phyloP scores from a whole-genome alignment of 2,888 invertebrate species.

The Polyommatus iphigenia region DNA sequence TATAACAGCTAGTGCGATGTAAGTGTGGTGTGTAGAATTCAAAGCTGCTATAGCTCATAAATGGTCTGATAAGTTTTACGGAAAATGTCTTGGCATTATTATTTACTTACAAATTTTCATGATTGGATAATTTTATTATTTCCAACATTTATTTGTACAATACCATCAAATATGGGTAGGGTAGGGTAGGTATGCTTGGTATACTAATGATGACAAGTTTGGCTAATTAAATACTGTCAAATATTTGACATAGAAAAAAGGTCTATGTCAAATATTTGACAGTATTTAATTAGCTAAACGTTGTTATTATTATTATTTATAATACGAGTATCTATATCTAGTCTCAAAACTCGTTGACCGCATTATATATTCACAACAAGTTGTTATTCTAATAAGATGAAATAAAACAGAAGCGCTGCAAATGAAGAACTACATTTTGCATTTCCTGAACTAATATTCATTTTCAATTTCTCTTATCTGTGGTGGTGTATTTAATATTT shows the following conservation, averaged over 20 bases:
- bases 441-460: constrained; percentile 11
- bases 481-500: not conserved
- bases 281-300: not conserved
- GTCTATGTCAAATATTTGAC: not conserved
- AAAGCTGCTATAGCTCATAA: not conserved
- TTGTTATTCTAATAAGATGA: constrained; percentile 30
- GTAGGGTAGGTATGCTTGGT: no score
- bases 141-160: not conserved
- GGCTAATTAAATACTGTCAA: no score
- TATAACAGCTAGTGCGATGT: not conserved
- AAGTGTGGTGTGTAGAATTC: not conserved
- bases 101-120: not conserved
- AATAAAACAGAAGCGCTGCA: constrained; percentile 26
- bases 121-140: not conserved
- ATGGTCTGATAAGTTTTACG: not conserved
- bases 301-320: no score
- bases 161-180: no score
- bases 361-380: constrained; percentile 26
- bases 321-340: not conserved
- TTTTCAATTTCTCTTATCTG: constrained; percentile 11
- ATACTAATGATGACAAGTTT: no score
- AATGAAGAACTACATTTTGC: constrained; percentile 28
- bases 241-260: no score
- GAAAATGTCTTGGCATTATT: not conserved
- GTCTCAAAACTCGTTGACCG: constrained; percentile 13